A percentile compares a stretch with the other conserved stretches of the same genome.
Conservation (phyloP, 2,888 invertebrate species). For the Pemphredon lugubris region DNA sequence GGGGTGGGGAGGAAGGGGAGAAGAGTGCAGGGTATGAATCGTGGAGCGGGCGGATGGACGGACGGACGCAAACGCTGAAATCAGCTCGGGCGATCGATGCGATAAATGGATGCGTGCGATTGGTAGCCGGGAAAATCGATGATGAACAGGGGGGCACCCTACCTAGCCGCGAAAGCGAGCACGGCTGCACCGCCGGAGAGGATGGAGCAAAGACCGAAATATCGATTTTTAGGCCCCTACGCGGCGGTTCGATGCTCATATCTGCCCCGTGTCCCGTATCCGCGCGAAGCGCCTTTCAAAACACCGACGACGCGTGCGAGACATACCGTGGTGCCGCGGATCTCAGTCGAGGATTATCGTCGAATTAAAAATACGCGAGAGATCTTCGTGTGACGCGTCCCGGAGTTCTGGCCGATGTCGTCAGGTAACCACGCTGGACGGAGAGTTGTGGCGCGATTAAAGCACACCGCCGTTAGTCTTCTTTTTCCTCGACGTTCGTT, state of each 20-base stretch:
- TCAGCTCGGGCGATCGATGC: conserved; percentile 85
- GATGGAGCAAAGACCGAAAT: conserved; percentile 87
- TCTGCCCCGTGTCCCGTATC: conserved; percentile 76
- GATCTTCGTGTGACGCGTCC: conserved; percentile 32
- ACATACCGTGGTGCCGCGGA: conserved; percentile 57
- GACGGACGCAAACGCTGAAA: conserved; percentile 79
- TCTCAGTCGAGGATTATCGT: conserved; percentile 34
- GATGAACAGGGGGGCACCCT: conserved; percentile 75
- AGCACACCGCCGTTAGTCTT: conserved; percentile 23
- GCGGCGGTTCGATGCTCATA: conserved; percentile 82
- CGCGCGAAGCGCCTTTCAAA: conserved; percentile 77
- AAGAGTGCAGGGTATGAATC: conserved; percentile 60
- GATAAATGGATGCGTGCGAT: conserved; percentile 90
- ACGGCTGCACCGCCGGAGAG: conserved; percentile 63
- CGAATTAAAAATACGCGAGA: conserved; percentile 28
- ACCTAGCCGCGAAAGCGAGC: conserved; percentile 68
- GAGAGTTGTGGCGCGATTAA: conserved; percentile 23
- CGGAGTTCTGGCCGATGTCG: conserved; percentile 57
- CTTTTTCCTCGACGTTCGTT: conserved; percentile 37
- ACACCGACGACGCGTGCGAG: conserved; percentile 74
- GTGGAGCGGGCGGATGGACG: conserved; percentile 69
- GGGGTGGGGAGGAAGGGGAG: conserved; percentile 23
- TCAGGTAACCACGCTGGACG: conserved; percentile 63
- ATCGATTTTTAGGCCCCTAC: conserved; percentile 88
- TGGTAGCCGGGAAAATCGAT: conserved; percentile 82